Base-by-base conservation (phyloP, 2,888 invertebrate species). In the Dysmachus trigonus region DNA sequence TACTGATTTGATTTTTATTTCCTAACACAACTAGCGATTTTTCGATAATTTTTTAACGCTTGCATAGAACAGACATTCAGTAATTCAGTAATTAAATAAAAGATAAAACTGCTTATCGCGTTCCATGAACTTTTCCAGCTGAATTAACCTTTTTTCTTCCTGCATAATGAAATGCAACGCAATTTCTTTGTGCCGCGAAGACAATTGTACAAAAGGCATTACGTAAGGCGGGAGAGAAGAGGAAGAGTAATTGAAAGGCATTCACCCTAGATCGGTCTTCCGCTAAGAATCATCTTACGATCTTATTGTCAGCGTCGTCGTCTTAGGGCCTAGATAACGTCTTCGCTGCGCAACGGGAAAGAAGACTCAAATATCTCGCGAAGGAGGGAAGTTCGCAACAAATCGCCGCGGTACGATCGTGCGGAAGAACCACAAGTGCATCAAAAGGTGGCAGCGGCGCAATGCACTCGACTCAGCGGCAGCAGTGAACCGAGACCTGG, bases 201-300 rank as follows among this genome's bases (percentile, higher is more conserved):
- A 77, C 41, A 77, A 77, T 77, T 41, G 76, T 18, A 18, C 41
- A 38, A 77, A n/a, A 41, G 41, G 41, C 13, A 22, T 41, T 47
- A 77, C 30, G 22, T 77, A 27, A 77, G 30, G 77, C 18, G 76
- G 38, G 22, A 8, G 47, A 15, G 15, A 77, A 8, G 30, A 22
- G 30, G 27, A 27, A 41, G 47, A 77, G 30, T 77, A 77, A 77
- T 77, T 77, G 30, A 77, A 77, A 47, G 47, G 77, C 47, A 77
- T 77, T 77, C 77, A 77, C 77, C 77, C 47, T 77, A 47, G 77
- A 77, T 77, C 35, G 41, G 41, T 76, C 18, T 76, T 77, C 77
- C 77, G 47, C 35, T 22, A 47, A 41, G 77, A 47, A 77, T 47
- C 47, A 30, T 51, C 77, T 77, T 47, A 47, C 41, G 76, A 30